phyloP scores from a whole-genome alignment of 2,113 vertebrate species.

The Engystomops pustulosus region DNA sequence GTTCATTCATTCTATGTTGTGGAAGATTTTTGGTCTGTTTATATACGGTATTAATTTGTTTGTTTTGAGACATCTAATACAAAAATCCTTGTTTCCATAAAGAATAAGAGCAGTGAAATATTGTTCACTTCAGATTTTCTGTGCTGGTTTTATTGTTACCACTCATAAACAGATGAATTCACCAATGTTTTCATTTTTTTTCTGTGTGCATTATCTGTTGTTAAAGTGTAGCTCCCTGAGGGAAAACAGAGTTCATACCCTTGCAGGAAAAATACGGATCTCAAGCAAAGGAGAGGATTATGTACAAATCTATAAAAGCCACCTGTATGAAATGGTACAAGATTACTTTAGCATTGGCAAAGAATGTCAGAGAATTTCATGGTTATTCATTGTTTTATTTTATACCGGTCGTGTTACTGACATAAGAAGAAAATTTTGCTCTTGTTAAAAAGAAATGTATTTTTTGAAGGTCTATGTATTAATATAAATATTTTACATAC shows the following conservation, averaged over 20 bases:
- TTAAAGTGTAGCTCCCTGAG: constrained; percentile 42
- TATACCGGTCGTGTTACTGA: background rate
- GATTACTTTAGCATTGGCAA: constrained; percentile 34
- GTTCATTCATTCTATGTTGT: background rate
- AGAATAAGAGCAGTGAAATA: background rate
- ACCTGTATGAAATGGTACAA: constrained; percentile 37
- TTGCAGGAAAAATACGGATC: constrained; percentile 48
- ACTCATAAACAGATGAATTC: constrained; percentile 28
- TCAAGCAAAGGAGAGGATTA: constrained; percentile 45
- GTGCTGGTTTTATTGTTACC: background rate
- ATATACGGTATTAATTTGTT: background rate
- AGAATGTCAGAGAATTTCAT: constrained; percentile 21
- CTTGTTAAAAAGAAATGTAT: background rate
- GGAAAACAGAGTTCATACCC: constrained; percentile 35
- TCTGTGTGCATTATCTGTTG: constrained; percentile 37
- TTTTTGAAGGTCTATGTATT: background rate
- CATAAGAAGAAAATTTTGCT: too few species aligned
- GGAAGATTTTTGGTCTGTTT: background rate
- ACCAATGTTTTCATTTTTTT: background rate
- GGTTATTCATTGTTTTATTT: constrained; percentile 33
- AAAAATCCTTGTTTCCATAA: background rate
- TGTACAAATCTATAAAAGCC: constrained; percentile 50
- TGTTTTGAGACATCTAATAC: background rate
- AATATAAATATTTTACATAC: background rate
- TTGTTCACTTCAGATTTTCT: background rate